Percentiles rank a stretch among this genome's conserved stretches.
phyloP scores from a whole-genome alignment of 2,888 invertebrate genomes.

The Ophraella communa region DNA sequence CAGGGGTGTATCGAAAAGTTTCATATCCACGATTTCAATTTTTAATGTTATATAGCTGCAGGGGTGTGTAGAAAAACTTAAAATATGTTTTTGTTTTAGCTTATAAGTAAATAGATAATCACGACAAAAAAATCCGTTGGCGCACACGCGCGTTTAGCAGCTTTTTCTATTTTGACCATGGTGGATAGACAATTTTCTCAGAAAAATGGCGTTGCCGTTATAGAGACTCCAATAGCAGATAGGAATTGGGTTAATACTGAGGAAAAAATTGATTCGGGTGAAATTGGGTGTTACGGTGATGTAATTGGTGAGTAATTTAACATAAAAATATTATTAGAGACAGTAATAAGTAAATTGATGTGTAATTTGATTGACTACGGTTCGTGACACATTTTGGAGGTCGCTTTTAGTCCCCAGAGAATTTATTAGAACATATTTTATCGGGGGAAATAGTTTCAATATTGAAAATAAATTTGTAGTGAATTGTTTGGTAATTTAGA shows the following conservation, averaged over 20 bases:
- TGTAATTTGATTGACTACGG: no score
- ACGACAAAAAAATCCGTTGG: background rate
- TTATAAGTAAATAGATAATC: background rate
- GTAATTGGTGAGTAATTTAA: background rate
- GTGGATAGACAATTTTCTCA: slow-evolving; percentile 36
- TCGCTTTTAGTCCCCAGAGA: background rate
- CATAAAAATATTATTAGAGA: background rate
- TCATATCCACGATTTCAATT: no score
- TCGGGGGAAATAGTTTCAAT: no score
- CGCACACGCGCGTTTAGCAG: background rate
- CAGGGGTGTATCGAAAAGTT: no score
- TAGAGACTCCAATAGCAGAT: slow-evolving; percentile 25
- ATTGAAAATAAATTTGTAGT: no score
- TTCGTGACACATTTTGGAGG: background rate
- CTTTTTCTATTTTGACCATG: slow-evolving; percentile 32
- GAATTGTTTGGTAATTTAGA: background rate
- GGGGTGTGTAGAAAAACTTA: background rate
- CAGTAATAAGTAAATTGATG: background rate
- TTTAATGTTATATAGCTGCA: no score
- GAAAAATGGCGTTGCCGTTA: slow-evolving; percentile 28
- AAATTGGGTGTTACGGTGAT: background rate
- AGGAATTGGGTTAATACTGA: slow-evolving; percentile 22
- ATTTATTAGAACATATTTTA: background rate
- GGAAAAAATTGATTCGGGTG: background rate
- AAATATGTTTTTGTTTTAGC: background rate